phyloP scores from a whole-genome alignment of 2,113 vertebrate genomes.

The Austrofundulus limnaeus region DNA sequence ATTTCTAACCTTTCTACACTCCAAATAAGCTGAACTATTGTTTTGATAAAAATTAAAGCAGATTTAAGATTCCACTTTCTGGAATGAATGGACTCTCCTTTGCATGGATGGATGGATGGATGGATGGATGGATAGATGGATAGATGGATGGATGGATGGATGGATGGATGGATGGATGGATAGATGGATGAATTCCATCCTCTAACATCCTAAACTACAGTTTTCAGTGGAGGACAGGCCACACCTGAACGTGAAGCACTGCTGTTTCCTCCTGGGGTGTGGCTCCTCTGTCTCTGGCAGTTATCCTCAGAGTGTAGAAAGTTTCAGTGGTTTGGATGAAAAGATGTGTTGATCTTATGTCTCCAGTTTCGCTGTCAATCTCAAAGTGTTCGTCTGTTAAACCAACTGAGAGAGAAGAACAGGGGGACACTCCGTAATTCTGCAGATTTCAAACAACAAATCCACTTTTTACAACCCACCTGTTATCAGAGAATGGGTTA shows the following conservation, averaged over 20 bases:
- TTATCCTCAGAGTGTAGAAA: constrained; percentile 79
- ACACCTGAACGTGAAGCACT: constrained; percentile 85
- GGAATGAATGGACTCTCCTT: too few relatives aligned
- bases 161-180: too few relatives aligned
- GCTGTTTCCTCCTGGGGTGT: constrained; percentile 78
- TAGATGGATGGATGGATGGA: too few relatives aligned
- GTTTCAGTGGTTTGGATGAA: constrained; percentile 70
- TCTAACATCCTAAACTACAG: neutral
- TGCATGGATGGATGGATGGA: neutral
- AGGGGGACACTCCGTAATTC: fast-evolving
- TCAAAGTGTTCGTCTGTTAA: constrained; percentile 80
- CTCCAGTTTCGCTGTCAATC: constrained; percentile 84
- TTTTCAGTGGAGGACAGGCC: neutral
- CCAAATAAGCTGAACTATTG: too few relatives aligned
- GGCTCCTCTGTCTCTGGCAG: constrained; percentile 83
- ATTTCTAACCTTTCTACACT: too few relatives aligned
- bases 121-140: too few relatives aligned
- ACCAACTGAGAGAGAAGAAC: constrained; percentile 34
- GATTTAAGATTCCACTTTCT: too few relatives aligned
- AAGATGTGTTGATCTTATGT: constrained; percentile 79
- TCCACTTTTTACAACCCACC: constrained; percentile 67
- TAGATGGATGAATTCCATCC: too few relatives aligned
- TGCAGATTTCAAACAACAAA: neutral
- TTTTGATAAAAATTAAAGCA: too few relatives aligned
- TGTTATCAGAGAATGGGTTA: constrained; percentile 81